phyloP scores from a whole-genome alignment of 2,797 vertebrate genomes.

The Enteromius fasciolatus region DNA sequence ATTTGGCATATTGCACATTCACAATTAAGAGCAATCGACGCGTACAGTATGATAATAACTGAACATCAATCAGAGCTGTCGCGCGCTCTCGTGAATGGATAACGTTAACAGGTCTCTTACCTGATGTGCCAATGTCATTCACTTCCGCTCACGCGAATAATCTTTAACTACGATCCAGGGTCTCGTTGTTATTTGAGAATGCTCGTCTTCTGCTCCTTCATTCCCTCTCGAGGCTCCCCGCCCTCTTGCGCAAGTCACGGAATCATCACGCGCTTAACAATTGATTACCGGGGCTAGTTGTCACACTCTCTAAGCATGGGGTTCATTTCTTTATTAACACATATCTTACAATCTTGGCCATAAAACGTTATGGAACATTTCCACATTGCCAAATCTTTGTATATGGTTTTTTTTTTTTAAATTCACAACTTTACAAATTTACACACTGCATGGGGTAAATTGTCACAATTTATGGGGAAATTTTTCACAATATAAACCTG shows the following conservation, averaged over 20 bases:
- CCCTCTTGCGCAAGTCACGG: conserved; percentile 22
- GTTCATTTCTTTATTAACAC: neutral
- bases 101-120: conserved; percentile 34
- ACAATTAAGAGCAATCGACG: neutral
- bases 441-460: neutral
- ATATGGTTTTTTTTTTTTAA: too few relatives aligned
- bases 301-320: neutral
- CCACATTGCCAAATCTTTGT: neutral
- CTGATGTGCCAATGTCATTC: conserved; percentile 25
- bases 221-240: conserved; percentile 1
- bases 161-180: neutral
- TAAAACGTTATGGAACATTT: neutral
- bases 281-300: conserved; percentile 11
- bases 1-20: neutral
- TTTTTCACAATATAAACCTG: neutral
- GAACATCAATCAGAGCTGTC: conserved; percentile 14
- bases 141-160: neutral
- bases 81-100: neutral
- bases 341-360: neutral
- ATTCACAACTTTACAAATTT: too few relatives aligned
- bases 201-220: neutral
- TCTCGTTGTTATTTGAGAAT: neutral
- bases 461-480: neutral
- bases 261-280: neutral
- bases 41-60: neutral